These are phyloP conservation scores for Leucophora obtusa DNA, from an alignment of 2,888 invertebrate genomes.

Conservation along the genomic window DNA sequence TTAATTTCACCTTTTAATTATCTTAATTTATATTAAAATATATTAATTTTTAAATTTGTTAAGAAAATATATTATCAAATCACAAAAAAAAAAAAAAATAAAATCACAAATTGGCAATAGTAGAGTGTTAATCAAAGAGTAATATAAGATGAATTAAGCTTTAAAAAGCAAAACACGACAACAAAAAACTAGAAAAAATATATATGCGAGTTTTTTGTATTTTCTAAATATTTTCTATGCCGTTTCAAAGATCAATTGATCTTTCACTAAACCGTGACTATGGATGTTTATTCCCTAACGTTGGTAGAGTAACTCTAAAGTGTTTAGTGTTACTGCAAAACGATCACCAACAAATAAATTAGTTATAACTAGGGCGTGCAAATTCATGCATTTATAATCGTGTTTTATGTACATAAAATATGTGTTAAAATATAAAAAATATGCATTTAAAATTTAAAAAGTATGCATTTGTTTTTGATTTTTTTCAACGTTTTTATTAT, in stretches of 20 bases:
- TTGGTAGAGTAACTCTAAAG: conserved; percentile 39
- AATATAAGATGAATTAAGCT: conserved; percentile 49
- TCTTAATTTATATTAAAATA: conserved; percentile 23
- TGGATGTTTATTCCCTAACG: conserved; percentile 50
- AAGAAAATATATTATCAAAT: conserved; percentile 20
- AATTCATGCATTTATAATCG: no score
- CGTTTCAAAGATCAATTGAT: conserved; percentile 52
- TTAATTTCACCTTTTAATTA: conserved; percentile 4
- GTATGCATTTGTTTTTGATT: no score
- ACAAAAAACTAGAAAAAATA: conserved; percentile 39
- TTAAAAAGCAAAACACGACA: conserved; percentile 44
- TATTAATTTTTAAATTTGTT: conserved; percentile 1
- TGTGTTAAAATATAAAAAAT: no score
- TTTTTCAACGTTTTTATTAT: no score
- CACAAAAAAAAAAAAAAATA: conserved; percentile 24
- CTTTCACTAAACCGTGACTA: conserved; percentile 50
- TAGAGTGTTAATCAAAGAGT: conserved; percentile 49
- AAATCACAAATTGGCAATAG: conserved; percentile 29
- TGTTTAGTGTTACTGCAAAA: not conserved
- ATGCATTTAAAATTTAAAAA: no score
- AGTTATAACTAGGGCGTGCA: not conserved
- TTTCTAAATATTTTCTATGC: conserved; percentile 38
- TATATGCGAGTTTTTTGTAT: conserved; percentile 36
- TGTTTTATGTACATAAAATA: no score
- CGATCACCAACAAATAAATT: not conserved